These are phyloP conservation scores for Pogoniulus pusillus DNA, from an alignment of 2,797 vertebrate species.

Conservation along the genomic window DNA sequence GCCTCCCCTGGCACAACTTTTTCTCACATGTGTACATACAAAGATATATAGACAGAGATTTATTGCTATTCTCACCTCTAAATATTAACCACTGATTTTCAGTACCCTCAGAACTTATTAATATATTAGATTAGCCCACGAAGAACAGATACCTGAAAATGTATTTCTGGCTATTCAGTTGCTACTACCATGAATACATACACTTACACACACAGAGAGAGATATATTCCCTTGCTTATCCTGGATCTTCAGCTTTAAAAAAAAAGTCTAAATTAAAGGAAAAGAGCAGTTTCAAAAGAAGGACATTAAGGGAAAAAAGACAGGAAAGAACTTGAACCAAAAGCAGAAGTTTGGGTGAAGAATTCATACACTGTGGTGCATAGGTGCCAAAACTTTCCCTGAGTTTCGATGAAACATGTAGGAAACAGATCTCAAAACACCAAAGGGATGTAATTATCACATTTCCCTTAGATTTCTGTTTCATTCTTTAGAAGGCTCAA, in stretches of 20 bases:
- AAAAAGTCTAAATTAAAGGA: not conserved
- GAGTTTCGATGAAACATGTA: not conserved
- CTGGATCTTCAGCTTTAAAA: not conserved
- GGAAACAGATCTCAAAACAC: not conserved
- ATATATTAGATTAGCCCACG: not conserved
- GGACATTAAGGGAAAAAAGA: not conserved
- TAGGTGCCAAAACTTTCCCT: not conserved
- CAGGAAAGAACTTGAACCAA: not conserved
- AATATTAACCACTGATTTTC: not conserved
- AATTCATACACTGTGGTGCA: not conserved
- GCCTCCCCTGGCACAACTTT: no score
- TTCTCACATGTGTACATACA: not conserved
- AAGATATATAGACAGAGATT: not conserved
- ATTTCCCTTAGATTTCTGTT: not conserved
- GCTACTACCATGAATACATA: not conserved
- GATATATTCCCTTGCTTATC: not conserved
- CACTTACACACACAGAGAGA: rapidly evolving
- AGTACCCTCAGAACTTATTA: not conserved
- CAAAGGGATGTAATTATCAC: not conserved
- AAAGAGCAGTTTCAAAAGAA: not conserved
- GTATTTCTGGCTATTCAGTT: not conserved
- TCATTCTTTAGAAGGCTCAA: not conserved
- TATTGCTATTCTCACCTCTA: not conserved
- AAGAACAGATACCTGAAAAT: not conserved
- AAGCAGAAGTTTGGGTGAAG: not conserved